Conservation (phyloP, 2,888 invertebrate species). For the Coelopa pilipes region DNA sequence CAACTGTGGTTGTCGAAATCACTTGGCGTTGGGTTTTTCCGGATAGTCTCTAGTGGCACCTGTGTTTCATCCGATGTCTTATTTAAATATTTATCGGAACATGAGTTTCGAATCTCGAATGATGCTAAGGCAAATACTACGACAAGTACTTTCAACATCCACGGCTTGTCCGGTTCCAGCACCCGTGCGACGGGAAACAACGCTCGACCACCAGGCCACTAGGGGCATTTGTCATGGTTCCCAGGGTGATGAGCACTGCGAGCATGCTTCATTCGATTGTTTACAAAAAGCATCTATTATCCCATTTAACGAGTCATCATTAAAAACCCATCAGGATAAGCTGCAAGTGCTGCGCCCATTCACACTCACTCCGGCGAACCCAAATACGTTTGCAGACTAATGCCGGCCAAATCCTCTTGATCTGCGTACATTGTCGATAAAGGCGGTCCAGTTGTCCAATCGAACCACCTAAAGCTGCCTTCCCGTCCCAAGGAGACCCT, state of each 20-base stretch:
- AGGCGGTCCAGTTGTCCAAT: background rate
- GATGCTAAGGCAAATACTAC: background rate
- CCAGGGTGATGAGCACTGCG: slow-evolving; percentile 14
- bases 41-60: too few relatives aligned
- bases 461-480: too few relatives aligned
- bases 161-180: background rate
- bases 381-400: background rate
- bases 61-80: too few relatives aligned
- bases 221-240: slow-evolving; percentile 9
- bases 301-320: slow-evolving; percentile 8
- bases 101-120: background rate
- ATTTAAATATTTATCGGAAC: slow-evolving; percentile 18
- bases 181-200: too few relatives aligned
- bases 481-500: too few relatives aligned
- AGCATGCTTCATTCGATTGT: slow-evolving; percentile 12
- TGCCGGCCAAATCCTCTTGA: slow-evolving; percentile 10
- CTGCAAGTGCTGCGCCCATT: background rate
- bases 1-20: too few relatives aligned
- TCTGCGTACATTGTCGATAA: slow-evolving; percentile 3
- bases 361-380: background rate
- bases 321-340: slow-evolving; percentile 28
- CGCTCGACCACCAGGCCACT: background rate
- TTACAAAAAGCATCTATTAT: slow-evolving; percentile 24
- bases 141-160: background rate
- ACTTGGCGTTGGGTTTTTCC: too few relatives aligned